Conservation (phyloP, 1,140 invertebrate genomes). For the Ylistrum balloti region DNA sequence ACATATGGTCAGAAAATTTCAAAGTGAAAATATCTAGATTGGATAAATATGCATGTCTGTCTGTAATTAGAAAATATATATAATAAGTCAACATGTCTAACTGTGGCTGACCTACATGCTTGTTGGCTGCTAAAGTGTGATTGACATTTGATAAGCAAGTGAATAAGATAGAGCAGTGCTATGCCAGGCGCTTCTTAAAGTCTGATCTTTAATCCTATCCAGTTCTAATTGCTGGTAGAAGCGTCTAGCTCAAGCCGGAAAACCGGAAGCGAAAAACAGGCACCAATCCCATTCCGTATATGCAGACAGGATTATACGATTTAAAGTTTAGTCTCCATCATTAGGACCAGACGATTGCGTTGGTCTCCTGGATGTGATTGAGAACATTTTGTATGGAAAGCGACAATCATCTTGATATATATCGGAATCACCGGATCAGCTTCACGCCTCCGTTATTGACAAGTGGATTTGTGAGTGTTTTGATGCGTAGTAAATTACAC, state of each 20-base stretch:
- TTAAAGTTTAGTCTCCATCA: not conserved
- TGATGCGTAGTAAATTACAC: not conserved
- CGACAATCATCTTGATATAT: not conserved
- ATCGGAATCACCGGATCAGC: not conserved
- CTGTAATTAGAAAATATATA: too few species aligned
- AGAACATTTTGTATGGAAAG: not conserved
- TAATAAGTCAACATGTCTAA: too few species aligned
- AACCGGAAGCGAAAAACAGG: not conserved
- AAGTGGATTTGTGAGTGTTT: not conserved
- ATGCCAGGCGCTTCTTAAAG: not conserved
- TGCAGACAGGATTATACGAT: not conserved
- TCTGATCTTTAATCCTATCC: not conserved
- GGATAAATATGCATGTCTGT: too few species aligned
- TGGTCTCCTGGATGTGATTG: not conserved
- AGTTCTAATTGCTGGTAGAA: not conserved
- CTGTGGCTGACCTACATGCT: not conserved
- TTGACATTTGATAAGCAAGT: not conserved
- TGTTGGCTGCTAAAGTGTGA: not conserved
- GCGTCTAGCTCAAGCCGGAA: not conserved
- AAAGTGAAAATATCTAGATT: too few species aligned
- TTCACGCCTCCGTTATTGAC: constrained; percentile 2
- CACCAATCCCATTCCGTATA: not conserved
- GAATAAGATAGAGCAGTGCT: not conserved
- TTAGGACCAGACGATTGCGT: not conserved
- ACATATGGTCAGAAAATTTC: not conserved